Evolutionary conservation across 2,888 invertebrate species (phyloP), one percentile per base, ranked within the genome.

Genomic region (Itoplectis maculator): DNA sequence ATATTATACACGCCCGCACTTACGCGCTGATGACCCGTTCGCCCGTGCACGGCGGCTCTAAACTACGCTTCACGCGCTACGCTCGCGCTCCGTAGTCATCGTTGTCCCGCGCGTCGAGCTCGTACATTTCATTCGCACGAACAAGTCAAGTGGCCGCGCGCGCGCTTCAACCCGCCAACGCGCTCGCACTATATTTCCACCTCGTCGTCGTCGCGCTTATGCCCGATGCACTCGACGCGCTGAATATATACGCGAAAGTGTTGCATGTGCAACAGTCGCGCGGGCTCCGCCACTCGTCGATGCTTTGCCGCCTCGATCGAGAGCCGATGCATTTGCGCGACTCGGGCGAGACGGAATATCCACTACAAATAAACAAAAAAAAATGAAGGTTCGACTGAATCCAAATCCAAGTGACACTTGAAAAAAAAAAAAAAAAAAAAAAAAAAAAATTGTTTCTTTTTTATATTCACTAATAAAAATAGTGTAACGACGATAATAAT

Each of bases 61-160:
- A 40, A 68, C 40, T 51, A 47, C 35, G 56, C 29, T 61, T 47
- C 13, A 63, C 7, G 42, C 40, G 11, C 2, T 51, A 47, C 35
- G 56, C 29, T 61, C 9, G 42, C 45, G 56, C 63, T 54, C 65
- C 56, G 47, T 54, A 23, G 63, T 75, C 59, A 18, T 49, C 68
- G 56, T 69, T 37, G n/a, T 59, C 37, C n/a, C 18, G 65, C 3
- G 29, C 29, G 29, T n/a, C 29, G 59, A 54, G 29, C 61, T 75
- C 63, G 47, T 65, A 65, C 54, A 56, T 70, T 75, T 51, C 47
- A 56, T 75, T 80, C 80, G 56, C 75, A 70, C 79, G 79, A 74
- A 70, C 75, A 15, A 69, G 75, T 80, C 80, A 75, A 80, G 80
- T 80, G 79, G n/a, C n/a, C n/a, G n/a, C n/a, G n/a, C n/a, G n/a